These are phyloP conservation scores for Thalassoma bifasciatum DNA, from an alignment of 2,113 vertebrate genomes.

Conservation along the genomic window DNA sequence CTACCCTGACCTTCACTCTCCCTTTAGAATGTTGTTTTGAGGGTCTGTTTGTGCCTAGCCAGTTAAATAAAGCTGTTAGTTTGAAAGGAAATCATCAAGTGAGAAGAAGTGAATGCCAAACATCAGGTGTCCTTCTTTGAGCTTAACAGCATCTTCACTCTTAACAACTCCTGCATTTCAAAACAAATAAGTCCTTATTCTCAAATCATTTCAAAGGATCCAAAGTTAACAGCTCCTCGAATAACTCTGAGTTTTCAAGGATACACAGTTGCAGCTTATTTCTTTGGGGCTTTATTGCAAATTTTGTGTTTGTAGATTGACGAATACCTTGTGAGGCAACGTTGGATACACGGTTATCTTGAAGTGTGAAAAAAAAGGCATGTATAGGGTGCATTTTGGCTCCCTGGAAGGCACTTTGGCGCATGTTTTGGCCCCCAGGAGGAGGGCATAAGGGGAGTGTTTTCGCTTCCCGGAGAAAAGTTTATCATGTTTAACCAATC, in stretches of 20 bases:
- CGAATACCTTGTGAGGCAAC: background rate
- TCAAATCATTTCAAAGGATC: constrained; percentile 44
- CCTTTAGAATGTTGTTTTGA: constrained; percentile 52
- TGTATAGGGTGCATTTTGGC: too few species aligned
- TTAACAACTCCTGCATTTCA: constrained; percentile 18
- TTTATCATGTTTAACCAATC: too few species aligned
- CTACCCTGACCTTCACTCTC: constrained; percentile 60
- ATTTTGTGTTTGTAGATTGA: background rate
- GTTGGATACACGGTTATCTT: too few species aligned
- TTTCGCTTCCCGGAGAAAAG: too few species aligned
- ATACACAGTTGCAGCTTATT: background rate
- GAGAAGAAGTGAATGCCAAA: constrained; percentile 59
- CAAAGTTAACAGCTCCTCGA: constrained; percentile 42
- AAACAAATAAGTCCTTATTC: constrained; percentile 42
- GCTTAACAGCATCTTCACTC: constrained; percentile 28
- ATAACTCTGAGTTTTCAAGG: constrained; percentile 53
- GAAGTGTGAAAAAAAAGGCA: too few species aligned
- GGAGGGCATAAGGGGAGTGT: too few species aligned
- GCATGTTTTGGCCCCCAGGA: too few species aligned
- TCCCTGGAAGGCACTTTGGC: too few species aligned
- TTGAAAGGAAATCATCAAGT: constrained; percentile 41
- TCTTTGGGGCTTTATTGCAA: background rate
- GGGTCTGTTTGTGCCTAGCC: constrained; percentile 49
- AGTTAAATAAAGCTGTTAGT: constrained; percentile 60
- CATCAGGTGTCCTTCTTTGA: constrained; percentile 58